A percentile compares a stretch with the other conserved stretches of the same genome.
Conservation (phyloP, 2,888 invertebrate species). For the Oscheius sp. region DNA sequence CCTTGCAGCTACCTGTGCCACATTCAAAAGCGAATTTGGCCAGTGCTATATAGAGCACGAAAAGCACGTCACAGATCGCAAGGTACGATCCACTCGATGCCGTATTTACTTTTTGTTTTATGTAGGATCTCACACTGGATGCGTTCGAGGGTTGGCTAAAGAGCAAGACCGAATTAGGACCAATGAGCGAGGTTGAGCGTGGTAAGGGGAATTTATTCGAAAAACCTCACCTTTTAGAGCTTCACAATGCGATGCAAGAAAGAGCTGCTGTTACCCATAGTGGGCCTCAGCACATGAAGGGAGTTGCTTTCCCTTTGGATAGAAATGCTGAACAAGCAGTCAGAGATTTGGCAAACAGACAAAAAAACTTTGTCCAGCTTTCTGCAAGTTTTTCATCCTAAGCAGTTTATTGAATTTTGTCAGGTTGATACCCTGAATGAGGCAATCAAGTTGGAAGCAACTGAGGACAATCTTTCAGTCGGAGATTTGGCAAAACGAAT, state of each 20-base stretch:
- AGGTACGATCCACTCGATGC: slow-evolving; percentile 34
- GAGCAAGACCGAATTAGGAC: slow-evolving; percentile 84
- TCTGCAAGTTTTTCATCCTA: slow-evolving; percentile 73
- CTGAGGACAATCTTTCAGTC: slow-evolving; percentile 78
- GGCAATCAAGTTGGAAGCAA: slow-evolving; percentile 83
- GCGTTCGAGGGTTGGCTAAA: slow-evolving; percentile 84
- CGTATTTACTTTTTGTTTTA: neutral
- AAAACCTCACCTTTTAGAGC: slow-evolving; percentile 36
- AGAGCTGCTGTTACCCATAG: slow-evolving; percentile 48
- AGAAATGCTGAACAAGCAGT: slow-evolving; percentile 83
- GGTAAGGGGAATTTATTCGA: slow-evolving; percentile 58
- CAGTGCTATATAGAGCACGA: slow-evolving; percentile 92
- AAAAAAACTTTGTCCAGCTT: slow-evolving; percentile 87
- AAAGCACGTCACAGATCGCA: slow-evolving; percentile 81
- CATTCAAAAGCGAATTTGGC: slow-evolving; percentile 91
- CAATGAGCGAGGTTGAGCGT: slow-evolving; percentile 79
- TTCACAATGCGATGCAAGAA: slow-evolving; percentile 54
- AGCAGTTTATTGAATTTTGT: neutral
- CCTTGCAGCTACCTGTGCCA: slow-evolving; percentile 95
- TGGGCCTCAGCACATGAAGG: slow-evolving; percentile 73
- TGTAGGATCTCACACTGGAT: slow-evolving; percentile 81
- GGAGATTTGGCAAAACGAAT: slow-evolving; percentile 81
- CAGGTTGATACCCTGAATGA: slow-evolving; percentile 83
- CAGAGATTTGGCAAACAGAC: slow-evolving; percentile 79
- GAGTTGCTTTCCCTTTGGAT: slow-evolving; percentile 87